phyloP scores from a whole-genome alignment of 2,797 vertebrate genomes.

The Sorex maritimensis region DNA sequence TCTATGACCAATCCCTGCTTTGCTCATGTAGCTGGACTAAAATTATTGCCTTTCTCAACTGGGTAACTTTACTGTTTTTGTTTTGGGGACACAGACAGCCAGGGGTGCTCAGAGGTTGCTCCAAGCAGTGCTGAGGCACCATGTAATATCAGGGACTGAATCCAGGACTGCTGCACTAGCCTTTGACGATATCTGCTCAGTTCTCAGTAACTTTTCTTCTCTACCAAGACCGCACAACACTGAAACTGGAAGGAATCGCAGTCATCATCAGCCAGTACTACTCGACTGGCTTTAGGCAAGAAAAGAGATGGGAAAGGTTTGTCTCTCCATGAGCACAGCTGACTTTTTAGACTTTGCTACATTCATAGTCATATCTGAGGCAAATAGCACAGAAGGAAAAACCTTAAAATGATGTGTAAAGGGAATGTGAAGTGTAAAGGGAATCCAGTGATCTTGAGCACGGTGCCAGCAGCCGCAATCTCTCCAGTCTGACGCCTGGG shows the following conservation, averaged over 20 bases:
- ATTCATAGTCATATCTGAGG: neutral
- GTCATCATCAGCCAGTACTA: neutral
- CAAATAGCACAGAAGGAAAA: neutral
- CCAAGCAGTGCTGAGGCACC: no score
- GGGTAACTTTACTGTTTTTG: slow-evolving; percentile 30
- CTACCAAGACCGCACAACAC: neutral
- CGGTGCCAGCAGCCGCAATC: slow-evolving; percentile 40
- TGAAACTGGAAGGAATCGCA: neutral
- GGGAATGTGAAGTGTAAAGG: slow-evolving; percentile 35
- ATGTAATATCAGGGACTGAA: no score
- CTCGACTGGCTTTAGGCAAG: neutral
- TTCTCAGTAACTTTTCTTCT: neutral
- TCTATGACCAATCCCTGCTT: neutral
- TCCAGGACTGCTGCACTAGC: no score
- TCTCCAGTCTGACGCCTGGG: neutral
- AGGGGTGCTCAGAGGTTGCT: neutral
- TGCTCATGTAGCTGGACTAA: neutral
- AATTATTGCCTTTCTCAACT: neutral
- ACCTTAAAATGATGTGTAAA: slow-evolving; percentile 52
- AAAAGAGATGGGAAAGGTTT: no score
- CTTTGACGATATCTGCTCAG: no score
- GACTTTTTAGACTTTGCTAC: slow-evolving; percentile 44
- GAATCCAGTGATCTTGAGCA: neutral
- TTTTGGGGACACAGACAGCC: no score
- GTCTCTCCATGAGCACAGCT: neutral